A percentile compares a stretch with the other conserved stretches of the same genome.
These are phyloP conservation scores for Terrapene triunguis DNA, from an alignment of 2,113 vertebrate genomes.

Conservation along the genomic window DNA sequence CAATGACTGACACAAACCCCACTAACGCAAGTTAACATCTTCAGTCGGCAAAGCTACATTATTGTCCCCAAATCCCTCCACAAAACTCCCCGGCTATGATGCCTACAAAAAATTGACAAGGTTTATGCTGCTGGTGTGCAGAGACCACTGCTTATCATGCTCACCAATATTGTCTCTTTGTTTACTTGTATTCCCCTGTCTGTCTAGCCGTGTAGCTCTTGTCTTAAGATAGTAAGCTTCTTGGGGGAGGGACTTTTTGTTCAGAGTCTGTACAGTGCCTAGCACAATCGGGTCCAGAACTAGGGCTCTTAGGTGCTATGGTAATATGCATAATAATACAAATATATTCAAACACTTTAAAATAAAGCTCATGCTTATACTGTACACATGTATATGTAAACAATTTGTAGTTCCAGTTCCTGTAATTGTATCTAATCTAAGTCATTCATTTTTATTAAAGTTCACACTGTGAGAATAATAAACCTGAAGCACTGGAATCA, in stretches of 20 bases:
- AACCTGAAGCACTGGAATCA: slow-evolving; percentile 52
- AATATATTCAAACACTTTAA: slow-evolving; percentile 26
- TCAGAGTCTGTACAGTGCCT: not conserved
- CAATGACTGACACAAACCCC: not conserved
- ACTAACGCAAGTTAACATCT: not conserved
- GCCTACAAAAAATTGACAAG: not conserved
- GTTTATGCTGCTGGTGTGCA: too few relatives aligned
- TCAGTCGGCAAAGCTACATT: not conserved
- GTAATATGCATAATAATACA: not conserved
- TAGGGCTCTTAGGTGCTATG: not conserved
- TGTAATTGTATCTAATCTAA: slow-evolving; percentile 64
- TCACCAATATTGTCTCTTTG: not conserved
- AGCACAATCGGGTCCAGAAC: not conserved
- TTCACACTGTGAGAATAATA: slow-evolving; percentile 67
- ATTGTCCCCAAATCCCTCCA: not conserved
- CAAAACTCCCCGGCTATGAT: not conserved
- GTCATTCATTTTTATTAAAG: slow-evolving; percentile 60
- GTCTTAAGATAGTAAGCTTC: not conserved
- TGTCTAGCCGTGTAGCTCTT: not conserved
- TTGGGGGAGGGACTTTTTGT: not conserved
- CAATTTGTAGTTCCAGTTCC: slow-evolving; percentile 46
- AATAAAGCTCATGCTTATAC: slow-evolving; percentile 29
- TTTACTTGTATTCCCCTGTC: not conserved
- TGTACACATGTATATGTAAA: not conserved
- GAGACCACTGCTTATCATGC: not conserved